These are phyloP conservation scores for Agapostemon virescens DNA, from an alignment of 2,888 invertebrate genomes.

Conservation along the genomic window DNA sequence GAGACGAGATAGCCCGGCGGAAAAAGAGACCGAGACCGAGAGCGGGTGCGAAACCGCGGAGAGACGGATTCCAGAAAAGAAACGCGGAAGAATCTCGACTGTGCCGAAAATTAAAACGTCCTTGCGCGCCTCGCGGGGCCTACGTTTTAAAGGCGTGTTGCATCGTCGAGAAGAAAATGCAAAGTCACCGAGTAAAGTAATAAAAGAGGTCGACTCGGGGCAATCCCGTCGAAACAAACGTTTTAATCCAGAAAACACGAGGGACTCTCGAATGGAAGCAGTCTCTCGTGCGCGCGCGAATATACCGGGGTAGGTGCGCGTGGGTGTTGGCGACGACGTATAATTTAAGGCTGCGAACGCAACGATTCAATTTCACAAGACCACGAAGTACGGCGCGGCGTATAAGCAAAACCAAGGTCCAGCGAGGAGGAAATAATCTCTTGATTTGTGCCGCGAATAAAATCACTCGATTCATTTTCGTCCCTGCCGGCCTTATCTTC, in stretches of 20 bases:
- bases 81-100: conserved; percentile 7
- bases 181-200: conserved; percentile 61
- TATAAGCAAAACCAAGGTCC: conserved; percentile 65
- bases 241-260: conserved; percentile 68
- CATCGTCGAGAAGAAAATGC: conserved; percentile 51
- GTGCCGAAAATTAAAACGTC: conserved; percentile 49
- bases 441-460: conserved; percentile 69
- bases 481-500: conserved; percentile 63
- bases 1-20: background rate
- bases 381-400: conserved; percentile 58
- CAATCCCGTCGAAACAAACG: conserved; percentile 69
- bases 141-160: conserved; percentile 43
- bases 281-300: conserved; percentile 58
- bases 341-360: conserved; percentile 69
- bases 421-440: conserved; percentile 67
- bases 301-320: conserved; percentile 64
- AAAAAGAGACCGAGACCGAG: background rate
- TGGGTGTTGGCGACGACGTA: conserved; percentile 71
- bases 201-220: conserved; percentile 63
- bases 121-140: conserved; percentile 20
- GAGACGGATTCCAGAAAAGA: background rate
- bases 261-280: conserved; percentile 54
- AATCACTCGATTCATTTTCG: conserved; percentile 69
- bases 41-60: background rate
- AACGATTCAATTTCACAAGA: conserved; percentile 72